Evolutionary conservation across 2,888 invertebrate species (phyloP), one percentile per base, ranked within the genome.

Genomic region (Machimus atricapillus): DNA sequence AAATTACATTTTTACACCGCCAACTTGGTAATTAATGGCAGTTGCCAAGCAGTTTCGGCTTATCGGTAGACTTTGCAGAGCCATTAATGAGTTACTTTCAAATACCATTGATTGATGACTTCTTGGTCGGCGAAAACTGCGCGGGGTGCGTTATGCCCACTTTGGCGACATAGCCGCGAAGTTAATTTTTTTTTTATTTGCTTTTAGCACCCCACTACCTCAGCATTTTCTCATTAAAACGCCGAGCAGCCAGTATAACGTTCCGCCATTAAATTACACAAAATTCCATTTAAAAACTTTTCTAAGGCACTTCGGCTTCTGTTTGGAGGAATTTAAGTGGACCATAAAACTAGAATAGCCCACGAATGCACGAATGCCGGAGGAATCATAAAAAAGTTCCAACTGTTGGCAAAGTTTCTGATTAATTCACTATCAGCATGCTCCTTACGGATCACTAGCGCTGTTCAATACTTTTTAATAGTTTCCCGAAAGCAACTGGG

Each of bases 241-340:
- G 9, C n/a, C 66, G 27, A 66, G 40, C 0, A 19, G 12, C 66
- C 66, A 46, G 43, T 43, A n/a, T n/a, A 79, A 40, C 79, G 27
- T 79, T 79, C 19, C 23, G 46, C 40, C 81, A 81, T 52, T 81
- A 81, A 81, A 81, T 81, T 81, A 52, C 81, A 81, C 16, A 27
- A 34, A 81, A 81, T 81, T 43, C 81, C 81, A 81, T 81, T 81
- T 66, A 81, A 81, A 81, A 81, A 81, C 52, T 81, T 81, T 81
- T 56, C 31, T 81, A 81, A 81, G 81, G 52, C 23, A 27, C 81
- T 81, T n/a, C 27, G 6, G 16, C 12, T 66, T 14, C n/a, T 81
- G 31, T 27, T 52, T 81, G 23, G 14, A 34, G 23, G n/a, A 52
- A 52, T 81, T 81, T 81, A 81, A 52, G 46, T 81, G 27, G 81